A percentile compares a stretch with the other conserved stretches of the same genome.
These are phyloP conservation scores for Nothoprocta pentlandii DNA, from an alignment of 2,113 vertebrate species.

Conservation along the genomic window DNA sequence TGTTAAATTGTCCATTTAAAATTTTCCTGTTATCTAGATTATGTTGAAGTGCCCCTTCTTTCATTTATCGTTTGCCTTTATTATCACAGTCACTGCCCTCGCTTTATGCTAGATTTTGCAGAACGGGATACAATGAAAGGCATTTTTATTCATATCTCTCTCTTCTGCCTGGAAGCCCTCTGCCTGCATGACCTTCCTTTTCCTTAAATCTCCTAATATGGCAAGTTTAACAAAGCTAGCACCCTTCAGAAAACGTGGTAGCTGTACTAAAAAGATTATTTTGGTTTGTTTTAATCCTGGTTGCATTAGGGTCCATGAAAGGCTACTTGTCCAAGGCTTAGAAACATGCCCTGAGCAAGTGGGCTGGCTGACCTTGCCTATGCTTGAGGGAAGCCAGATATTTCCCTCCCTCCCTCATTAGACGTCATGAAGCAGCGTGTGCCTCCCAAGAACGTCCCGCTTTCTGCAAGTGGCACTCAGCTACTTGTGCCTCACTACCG, in stretches of 20 bases:
- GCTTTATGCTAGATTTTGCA: not conserved
- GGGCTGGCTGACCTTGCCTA: not conserved
- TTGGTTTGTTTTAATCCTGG: not conserved
- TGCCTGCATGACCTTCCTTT: not conserved
- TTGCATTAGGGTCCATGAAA: not conserved
- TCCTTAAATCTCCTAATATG: not conserved
- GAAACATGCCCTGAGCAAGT: not conserved
- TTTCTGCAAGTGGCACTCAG: not conserved
- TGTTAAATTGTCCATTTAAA: conserved; percentile 53
- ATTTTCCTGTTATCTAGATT: conserved; percentile 57
- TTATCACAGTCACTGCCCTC: conserved; percentile 19
- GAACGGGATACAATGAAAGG: not conserved
- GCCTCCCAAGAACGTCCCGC: not conserved
- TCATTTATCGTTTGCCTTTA: conserved; percentile 48
- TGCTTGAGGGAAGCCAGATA: not conserved
- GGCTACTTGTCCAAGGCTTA: not conserved
- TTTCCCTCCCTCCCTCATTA: not conserved
- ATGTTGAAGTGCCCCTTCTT: conserved; percentile 35
- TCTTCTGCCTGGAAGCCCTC: not conserved
- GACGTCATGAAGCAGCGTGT: rapidly evolving
- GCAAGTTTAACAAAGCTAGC: not conserved
- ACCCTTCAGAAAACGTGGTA: not conserved
- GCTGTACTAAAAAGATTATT: not conserved
- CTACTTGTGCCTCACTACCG: rapidly evolving
- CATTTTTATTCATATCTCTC: not conserved